Conservation (phyloP, 1,140 invertebrate genomes). For the Caenorhabditis inopinata region DNA sequence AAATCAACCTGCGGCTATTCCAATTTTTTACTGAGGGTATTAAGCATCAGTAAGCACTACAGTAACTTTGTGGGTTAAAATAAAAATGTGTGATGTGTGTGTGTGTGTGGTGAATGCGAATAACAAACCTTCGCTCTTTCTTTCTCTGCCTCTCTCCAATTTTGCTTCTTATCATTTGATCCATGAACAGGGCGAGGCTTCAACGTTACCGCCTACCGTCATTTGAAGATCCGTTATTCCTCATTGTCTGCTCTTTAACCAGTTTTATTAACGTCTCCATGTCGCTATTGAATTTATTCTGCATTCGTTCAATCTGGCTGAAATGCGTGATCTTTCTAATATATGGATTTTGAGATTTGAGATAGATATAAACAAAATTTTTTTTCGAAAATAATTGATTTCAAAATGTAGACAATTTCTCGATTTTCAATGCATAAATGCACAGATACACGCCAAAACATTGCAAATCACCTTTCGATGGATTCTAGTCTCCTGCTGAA, state of each 20-base stretch:
- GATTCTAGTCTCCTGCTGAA: constrained; percentile 33
- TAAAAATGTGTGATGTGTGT: background rate
- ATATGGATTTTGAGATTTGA: too few relatives aligned
- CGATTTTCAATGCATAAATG: too few relatives aligned
- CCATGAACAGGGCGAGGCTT: background rate
- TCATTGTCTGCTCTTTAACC: constrained; percentile 1
- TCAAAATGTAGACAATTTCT: background rate
- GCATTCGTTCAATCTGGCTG: constrained; percentile 61
- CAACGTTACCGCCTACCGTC: constrained; percentile 26
- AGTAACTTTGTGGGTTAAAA: background rate
- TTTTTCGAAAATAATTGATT: background rate
- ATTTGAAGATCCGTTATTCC: constrained; percentile 19
- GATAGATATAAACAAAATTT: too few relatives aligned
- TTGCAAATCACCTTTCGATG: constrained; percentile 41
- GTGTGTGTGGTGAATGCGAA: constrained; percentile 1
- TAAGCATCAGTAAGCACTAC: background rate
- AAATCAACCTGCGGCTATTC: too few relatives aligned
- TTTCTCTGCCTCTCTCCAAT: too few relatives aligned
- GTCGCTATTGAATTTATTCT: constrained; percentile 63
- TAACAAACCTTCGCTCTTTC: constrained; percentile 29
- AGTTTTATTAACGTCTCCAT: constrained; percentile 56
- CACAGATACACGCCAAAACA: too few relatives aligned
- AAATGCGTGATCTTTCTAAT: too few relatives aligned
- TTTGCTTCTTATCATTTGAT: too few relatives aligned
- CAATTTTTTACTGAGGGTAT: too few relatives aligned